A percentile compares a stretch with the other conserved stretches of the same genome.
These are phyloP conservation scores for Camptogramma bilineatum DNA, from an alignment of 2,888 invertebrate species.

Conservation along the genomic window DNA sequence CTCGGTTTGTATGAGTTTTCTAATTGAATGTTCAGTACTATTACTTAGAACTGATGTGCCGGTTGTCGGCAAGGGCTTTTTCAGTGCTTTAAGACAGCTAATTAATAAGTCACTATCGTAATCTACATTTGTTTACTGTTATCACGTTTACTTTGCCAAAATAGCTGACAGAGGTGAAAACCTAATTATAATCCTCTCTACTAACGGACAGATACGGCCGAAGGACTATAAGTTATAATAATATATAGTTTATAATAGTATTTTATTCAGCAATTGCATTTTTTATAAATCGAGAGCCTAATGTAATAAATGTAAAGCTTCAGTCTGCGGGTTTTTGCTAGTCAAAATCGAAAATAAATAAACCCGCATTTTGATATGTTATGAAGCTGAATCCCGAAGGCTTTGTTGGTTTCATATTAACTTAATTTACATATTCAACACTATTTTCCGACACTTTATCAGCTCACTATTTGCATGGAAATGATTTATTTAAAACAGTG, in stretches of 20 bases:
- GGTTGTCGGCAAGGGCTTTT: no score
- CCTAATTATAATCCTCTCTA: no score
- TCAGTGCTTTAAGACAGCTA: no score
- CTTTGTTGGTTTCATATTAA: slow-evolving; percentile 48
- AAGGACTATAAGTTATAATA: no score
- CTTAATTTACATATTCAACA: slow-evolving; percentile 55
- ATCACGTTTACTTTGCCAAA: no score
- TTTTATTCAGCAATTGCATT: no score
- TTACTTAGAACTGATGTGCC: background rate
- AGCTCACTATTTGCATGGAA: slow-evolving; percentile 55
- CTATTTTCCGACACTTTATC: slow-evolving; percentile 53
- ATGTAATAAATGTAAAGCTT: background rate
- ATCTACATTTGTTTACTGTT: no score
- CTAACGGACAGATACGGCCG: no score
- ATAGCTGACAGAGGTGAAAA: no score
- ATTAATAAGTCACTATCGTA: no score
- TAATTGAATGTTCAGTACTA: slow-evolving; percentile 28
- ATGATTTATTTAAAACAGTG: slow-evolving; percentile 52
- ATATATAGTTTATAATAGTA: no score
- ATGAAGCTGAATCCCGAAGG: slow-evolving; percentile 40
- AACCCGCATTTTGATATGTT: slow-evolving; percentile 23
- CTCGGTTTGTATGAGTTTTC: slow-evolving; percentile 24
- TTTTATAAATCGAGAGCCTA: no score
- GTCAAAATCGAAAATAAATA: slow-evolving; percentile 13
- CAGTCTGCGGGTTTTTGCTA: background rate